Evolutionary conservation across 1,140 invertebrate genomes (phyloP), one percentile per base, ranked within the genome.

Genomic region (Aphelenchoides besseyi): DNA sequence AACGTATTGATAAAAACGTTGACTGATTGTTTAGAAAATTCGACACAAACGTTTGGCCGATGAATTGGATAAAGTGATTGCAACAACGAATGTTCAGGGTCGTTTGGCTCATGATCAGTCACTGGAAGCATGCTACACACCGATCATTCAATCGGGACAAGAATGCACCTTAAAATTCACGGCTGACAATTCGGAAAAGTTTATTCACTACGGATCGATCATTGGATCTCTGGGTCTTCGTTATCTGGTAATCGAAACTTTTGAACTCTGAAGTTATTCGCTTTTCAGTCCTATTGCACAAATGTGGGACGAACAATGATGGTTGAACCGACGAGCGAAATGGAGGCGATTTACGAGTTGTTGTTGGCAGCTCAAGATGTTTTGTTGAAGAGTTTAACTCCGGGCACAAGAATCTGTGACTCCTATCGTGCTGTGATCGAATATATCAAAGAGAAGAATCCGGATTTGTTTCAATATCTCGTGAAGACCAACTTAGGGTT

Each of bases 111-210:
- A 91, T 2, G 94, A 98, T 85, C 88, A 90, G 0, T 90, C 93
- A 83, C 88, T 98, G 2, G 95, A 98, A 83, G 93, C 95, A 89
- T 98, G 95, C 85, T 99, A 98, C 86, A 94, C 94, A 1, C 91
- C 95, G 0, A 98, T 99, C 70, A 94, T 99, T 82, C 96, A 98
- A 85, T 97, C 94, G 74, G 96, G 96, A 32, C 95, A 94, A 3
- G 91, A 94, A 82, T 98, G 97, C 87, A 93, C 90, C 82, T 88
- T 99, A 0, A 99, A 98, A 86, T 98, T 98, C 84, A 96, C 92
- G 84, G 92, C 91, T 53, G 89, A 87, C 33, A 95, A 93, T 80
- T 93, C 97, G 84, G 95, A 98, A 84, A 95, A 95, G 82, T 89
- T 89, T 75, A 85, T 98, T 57, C 93, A 98, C 85, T 98, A 97